Conservation (phyloP, 2,888 invertebrate species). For the Lymantria monacha region DNA sequence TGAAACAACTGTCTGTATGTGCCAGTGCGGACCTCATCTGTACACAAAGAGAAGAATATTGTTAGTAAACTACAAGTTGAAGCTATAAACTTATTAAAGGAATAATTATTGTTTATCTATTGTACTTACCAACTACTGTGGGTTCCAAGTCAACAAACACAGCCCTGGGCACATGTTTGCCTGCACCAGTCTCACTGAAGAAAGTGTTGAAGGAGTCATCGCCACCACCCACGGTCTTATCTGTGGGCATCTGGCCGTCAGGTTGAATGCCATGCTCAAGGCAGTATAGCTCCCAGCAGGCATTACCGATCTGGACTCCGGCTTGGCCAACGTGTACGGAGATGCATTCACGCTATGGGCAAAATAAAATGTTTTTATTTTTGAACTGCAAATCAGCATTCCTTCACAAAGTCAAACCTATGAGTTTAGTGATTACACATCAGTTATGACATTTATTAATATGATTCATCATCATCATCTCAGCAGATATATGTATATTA, state of each 20-base stretch:
- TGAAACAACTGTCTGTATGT: constrained; percentile 98
- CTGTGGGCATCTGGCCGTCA: constrained; percentile 96
- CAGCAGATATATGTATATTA: too few species aligned
- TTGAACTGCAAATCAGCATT: too few species aligned
- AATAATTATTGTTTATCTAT: too few species aligned
- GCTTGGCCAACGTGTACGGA: constrained; percentile 83
- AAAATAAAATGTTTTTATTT: constrained; percentile 23
- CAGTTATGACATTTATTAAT: too few species aligned
- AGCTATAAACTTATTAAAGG: constrained; percentile 2
- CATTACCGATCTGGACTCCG: constrained; percentile 94
- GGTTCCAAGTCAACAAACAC: constrained; percentile 98
- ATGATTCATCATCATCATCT: too few species aligned
- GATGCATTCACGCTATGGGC: constrained; percentile 84
- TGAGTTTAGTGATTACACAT: neutral
- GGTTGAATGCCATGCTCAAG: constrained; percentile 95
- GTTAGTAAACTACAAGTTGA: neutral
- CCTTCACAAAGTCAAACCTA: too few species aligned
- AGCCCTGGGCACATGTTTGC: constrained; percentile 97
- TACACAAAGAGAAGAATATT: constrained; percentile 33
- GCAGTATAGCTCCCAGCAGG: constrained; percentile 95
- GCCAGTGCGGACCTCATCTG: constrained; percentile 95
- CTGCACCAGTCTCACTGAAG: constrained; percentile 96
- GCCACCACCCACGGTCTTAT: constrained; percentile 94
- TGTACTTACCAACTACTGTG: constrained; percentile 88
- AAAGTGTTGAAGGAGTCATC: constrained; percentile 98